Conservation (phyloP, 2,113 vertebrate genomes). For the Regulus satrapa region DNA sequence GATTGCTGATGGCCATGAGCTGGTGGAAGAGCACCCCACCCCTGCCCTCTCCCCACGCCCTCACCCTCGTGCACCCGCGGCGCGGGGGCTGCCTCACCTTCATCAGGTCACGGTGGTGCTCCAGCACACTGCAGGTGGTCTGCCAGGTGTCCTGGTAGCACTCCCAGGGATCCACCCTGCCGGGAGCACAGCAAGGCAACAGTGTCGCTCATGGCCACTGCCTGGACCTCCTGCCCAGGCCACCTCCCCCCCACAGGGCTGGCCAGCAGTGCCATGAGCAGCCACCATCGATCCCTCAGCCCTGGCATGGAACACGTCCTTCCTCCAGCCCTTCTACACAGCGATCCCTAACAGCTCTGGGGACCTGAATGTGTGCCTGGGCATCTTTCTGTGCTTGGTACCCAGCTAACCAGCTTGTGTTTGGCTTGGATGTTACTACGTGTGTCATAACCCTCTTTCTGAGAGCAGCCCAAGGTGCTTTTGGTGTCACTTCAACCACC, state of each 20-base stretch:
- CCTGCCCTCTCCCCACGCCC: rapidly evolving
- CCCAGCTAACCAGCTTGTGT: neutral
- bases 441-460: neutral
- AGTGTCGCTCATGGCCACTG: neutral
- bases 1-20: rapidly evolving
- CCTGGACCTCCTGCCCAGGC: neutral
- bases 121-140: constrained; percentile 94
- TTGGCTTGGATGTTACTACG: neutral
- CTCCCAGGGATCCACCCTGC: constrained; percentile 97
- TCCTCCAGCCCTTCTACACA: neutral
- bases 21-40: neutral
- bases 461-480: neutral
- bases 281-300: rapidly evolving
- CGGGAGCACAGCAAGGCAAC: neutral
- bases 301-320: neutral
- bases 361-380: neutral
- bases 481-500: neutral
- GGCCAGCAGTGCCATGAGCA: neutral
- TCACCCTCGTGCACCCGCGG: rapidly evolving
- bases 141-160: constrained; percentile 99
- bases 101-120: constrained; percentile 97
- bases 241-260: neutral
- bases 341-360: neutral
- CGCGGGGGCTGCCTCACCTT: constrained; percentile 73
- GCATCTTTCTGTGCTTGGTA: neutral